phyloP scores from a whole-genome alignment of 23 tunicate genomes.

The Halocynthia aurantium region DNA sequence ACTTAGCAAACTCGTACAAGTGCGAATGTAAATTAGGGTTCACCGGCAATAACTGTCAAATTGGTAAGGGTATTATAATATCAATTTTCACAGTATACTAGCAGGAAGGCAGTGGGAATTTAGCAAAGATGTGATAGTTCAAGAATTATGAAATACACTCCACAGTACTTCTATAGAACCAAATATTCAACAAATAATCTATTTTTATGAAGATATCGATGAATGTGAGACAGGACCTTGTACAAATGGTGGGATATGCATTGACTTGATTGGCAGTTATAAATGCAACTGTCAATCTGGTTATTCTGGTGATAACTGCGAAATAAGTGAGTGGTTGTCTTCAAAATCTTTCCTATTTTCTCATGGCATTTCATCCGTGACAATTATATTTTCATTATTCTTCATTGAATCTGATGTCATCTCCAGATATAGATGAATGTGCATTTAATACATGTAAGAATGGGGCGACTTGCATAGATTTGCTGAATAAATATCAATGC shows the following conservation, averaged over 20 bases:
- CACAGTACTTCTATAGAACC: background rate
- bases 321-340: background rate
- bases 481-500: too few species aligned
- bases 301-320: background rate
- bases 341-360: background rate
- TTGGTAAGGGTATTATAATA: background rate
- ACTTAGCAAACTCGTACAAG: background rate
- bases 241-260: background rate
- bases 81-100: background rate
- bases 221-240: background rate
- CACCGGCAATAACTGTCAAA: constrained; percentile 8
- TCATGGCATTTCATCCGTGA: background rate
- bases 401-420: too few species aligned
- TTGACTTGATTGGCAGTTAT: background rate
- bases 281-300: background rate
- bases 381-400: too few species aligned
- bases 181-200: background rate
- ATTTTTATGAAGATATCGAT: background rate
- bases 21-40: constrained; percentile 15
- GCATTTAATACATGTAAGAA: too few species aligned
- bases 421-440: too few species aligned
- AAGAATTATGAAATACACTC: background rate
- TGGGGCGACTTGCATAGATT: too few species aligned
- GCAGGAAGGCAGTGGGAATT: background rate
- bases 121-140: too few species aligned